Percentiles rank a stretch among this genome's conserved stretches.
These are phyloP conservation scores for silkworm (Bombyx mori) DNA, from an alignment of 1,140 invertebrate genomes.

Conservation along the genomic window ASM3026992v2 NC_085107.1:13244501-13245000, in stretches of 20 bases:
- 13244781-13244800: constrained; percentile 6
- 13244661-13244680: constrained; percentile 14
- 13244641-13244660: constrained; percentile 15
- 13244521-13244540: constrained; percentile 2
- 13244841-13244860: too few species aligned
- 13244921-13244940: too few species aligned
- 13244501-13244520: constrained; percentile 7
- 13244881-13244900: too few species aligned
- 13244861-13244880: too few species aligned
- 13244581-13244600: constrained; percentile 9
- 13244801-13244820: too few species aligned
- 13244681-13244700: constrained; percentile 11
- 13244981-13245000: too few species aligned
- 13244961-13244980: too few species aligned
- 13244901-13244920: too few species aligned
- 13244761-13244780: constrained; percentile 12
- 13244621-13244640: constrained; percentile 21
- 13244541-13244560: neutral
- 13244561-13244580: neutral
- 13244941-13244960: too few species aligned
- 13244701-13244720: constrained; percentile 18
- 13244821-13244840: too few species aligned
- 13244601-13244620: constrained; percentile 18
- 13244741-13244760: constrained; percentile 11
- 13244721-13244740: constrained; percentile 4